Evolutionary conservation across 2,797 vertebrate species (phyloP).

Genomic region (Etheostoma nigrum): DNA sequence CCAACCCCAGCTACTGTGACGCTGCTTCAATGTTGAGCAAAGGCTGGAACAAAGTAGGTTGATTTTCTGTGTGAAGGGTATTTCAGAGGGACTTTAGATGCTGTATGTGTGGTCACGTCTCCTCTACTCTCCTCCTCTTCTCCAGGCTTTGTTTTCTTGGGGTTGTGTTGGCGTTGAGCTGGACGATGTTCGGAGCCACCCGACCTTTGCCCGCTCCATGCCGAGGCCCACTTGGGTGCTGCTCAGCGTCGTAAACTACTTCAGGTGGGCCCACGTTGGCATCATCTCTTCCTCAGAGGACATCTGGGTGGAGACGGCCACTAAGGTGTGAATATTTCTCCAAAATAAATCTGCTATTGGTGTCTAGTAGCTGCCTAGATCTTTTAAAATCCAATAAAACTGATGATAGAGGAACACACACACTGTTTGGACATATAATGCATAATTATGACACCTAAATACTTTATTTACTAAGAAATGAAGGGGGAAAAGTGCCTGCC

Average conservation of each 20-base stretch:
- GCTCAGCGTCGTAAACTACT: slow-evolving; percentile 88
- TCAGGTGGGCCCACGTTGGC: slow-evolving; percentile 90
- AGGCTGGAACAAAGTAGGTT: slow-evolving; percentile 89
- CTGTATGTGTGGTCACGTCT: neutral
- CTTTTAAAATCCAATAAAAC: neutral
- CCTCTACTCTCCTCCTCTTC: neutral
- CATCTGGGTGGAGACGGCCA: slow-evolving; percentile 90
- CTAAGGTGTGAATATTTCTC: slow-evolving; percentile 64
- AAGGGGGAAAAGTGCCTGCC: too few relatives aligned
- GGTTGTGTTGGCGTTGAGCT: slow-evolving; percentile 87
- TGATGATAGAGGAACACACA: neutral
- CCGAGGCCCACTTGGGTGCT: slow-evolving; percentile 87
- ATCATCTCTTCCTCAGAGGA: slow-evolving; percentile 90
- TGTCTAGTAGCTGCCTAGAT: too few relatives aligned
- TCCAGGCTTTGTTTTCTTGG: slow-evolving; percentile 90
- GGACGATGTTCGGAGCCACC: slow-evolving; percentile 83
- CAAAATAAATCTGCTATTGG: too few relatives aligned
- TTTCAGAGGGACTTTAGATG: neutral
- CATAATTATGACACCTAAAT: neutral
- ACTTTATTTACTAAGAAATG: neutral
- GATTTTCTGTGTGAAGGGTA: too few relatives aligned
- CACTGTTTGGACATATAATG: neutral
- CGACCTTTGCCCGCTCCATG: slow-evolving; percentile 86
- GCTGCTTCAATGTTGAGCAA: slow-evolving; percentile 87
- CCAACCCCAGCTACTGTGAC: slow-evolving; percentile 92